Conservation (phyloP, 2,113 vertebrate genomes). For the Caloenas nicobarica region DNA sequence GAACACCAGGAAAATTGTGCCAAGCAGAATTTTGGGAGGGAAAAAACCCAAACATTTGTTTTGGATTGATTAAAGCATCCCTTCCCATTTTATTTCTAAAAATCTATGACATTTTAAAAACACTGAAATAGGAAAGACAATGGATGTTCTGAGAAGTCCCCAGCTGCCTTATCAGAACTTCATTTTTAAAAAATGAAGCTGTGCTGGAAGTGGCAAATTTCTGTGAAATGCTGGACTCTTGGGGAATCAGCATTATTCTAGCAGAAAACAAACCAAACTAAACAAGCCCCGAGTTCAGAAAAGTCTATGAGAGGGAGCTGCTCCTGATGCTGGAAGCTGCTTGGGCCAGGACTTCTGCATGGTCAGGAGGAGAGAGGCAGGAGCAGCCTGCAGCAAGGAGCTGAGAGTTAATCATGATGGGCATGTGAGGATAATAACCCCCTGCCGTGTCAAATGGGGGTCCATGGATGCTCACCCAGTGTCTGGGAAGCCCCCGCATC, state of each 20-base stretch:
- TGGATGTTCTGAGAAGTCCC: constrained; percentile 9
- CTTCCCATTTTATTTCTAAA: not conserved
- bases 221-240: not conserved
- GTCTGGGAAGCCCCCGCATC: rapidly evolving
- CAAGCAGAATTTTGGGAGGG: constrained; percentile 1
- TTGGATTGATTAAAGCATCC: constrained; percentile 26
- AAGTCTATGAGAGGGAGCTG: not conserved
- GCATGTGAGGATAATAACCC: not conserved
- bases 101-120: not conserved
- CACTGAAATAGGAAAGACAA: not conserved
- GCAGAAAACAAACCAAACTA: not conserved
- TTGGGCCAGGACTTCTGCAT: rapidly evolving
- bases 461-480: rapidly evolving
- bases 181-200: not conserved
- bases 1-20: not conserved
- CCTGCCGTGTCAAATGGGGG: not conserved
- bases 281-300: not conserved
- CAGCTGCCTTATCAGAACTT: constrained; percentile 11
- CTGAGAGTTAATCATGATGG: not conserved
- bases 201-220: not conserved
- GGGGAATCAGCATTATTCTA: not conserved
- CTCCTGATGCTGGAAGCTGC: not conserved
- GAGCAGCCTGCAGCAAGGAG: not conserved
- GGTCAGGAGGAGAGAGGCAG: not conserved
- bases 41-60: constrained; percentile 29